These are phyloP conservation scores for Megaceryle alcyon DNA, from an alignment of 2,797 vertebrate genomes.

Conservation along the genomic window DNA sequence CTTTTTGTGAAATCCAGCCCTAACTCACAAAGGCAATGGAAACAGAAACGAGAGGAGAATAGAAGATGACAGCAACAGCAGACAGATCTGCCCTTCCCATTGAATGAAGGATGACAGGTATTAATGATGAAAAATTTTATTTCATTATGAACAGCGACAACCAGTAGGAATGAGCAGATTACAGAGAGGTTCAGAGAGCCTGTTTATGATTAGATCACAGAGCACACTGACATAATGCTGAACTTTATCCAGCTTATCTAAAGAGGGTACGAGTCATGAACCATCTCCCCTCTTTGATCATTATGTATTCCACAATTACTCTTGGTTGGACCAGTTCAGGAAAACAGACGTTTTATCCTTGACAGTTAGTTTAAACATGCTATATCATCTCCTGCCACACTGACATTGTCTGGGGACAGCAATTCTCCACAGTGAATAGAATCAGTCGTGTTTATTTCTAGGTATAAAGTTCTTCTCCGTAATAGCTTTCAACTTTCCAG, in stretches of 20 bases:
- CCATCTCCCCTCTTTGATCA: background rate
- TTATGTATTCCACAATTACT: background rate
- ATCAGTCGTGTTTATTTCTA: background rate
- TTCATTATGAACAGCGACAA: slow-evolving; percentile 23
- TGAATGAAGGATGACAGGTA: slow-evolving; percentile 48
- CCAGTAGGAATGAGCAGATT: slow-evolving; percentile 38
- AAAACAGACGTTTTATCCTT: background rate
- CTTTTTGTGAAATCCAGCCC: slow-evolving; percentile 7
- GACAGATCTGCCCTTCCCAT: slow-evolving; percentile 29
- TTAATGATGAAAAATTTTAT: slow-evolving; percentile 58
- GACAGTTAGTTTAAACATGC: background rate
- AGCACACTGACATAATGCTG: slow-evolving; percentile 13
- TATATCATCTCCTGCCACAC: background rate
- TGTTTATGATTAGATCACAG: slow-evolving; percentile 55
- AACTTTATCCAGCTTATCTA: slow-evolving; percentile 6
- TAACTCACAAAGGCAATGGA: background rate
- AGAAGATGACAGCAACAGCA: slow-evolving; percentile 22
- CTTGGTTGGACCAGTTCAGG: background rate
- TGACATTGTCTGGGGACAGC: background rate
- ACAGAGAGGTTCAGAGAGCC: slow-evolving; percentile 14
- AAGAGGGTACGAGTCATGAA: slow-evolving; percentile 2
- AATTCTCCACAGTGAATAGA: background rate
- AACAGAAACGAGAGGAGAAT: background rate
- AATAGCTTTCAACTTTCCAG: background rate
- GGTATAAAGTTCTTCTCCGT: background rate